Evolutionary conservation across 1,140 invertebrate species (phyloP), one percentile per base, ranked within the genome.

Genomic region (Cephus cinctus): DNA sequence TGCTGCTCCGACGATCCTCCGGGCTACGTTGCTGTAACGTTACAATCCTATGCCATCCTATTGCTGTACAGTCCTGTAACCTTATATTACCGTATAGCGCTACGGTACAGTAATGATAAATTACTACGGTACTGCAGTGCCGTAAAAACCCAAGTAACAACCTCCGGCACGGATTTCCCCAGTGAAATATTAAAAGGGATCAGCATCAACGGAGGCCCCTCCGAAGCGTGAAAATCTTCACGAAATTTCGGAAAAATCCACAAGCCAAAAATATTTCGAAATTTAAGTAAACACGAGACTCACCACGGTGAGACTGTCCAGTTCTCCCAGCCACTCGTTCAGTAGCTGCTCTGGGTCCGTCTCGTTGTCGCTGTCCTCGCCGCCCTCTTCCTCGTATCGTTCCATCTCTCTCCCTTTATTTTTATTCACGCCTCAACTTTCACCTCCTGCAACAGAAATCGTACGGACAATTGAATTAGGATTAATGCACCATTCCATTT

Each of bases 321-420:
- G 70, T 68, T 86, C 83, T 35, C 82, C 83, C 2, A 86, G 73
- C 81, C 83, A 84, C 49, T 83, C 81, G 63, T 84, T 83, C 46
- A 86, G 71, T 25, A 85, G 75, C 50, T 81, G 79, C 58, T 84
- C 83, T 8, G 83, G 82, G 70, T 80, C 78, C 42, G 73, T 75
- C 61, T 80, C 78, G 48, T 76, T 72, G 65, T 79, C 77, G 40
- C 78, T 80, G 58, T 80, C 77, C 30, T 73, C 75, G 44, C 71
- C 75, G 39, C 64, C 74, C 57, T 75, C 71, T 53, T 75, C 72
- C 49, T 75, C 71, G 56, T 74, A 74, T 19, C 71, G 66, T 9
- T 75, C 73, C 74, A 77, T 77, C 59, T 59, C n/a, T 63, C 34
- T 16, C 19, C 43, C 54, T 35, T 43, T 59, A 46, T 52, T 43